Base-by-base conservation (phyloP, 2,888 invertebrate species). In the Agrotis puta region DNA sequence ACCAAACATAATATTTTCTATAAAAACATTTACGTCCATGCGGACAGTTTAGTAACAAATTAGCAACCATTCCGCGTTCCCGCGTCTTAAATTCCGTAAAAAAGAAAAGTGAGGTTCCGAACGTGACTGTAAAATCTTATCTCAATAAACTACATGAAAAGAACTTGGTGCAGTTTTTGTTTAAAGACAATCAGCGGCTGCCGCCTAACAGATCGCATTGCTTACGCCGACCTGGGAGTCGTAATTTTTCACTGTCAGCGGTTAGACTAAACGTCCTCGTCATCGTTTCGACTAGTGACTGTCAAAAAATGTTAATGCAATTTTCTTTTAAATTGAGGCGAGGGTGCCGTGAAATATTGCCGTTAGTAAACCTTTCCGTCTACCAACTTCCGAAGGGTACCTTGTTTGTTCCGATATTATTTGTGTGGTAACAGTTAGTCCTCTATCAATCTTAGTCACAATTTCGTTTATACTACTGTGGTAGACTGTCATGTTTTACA, bases 241-340 rank as follows among this genome's bases (percentile, higher is more conserved):
- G 92, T 93, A 92, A 95, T 95, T 94, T 95, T 95, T 95, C 95
- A 94, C 94, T 95, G 95, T 95, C 95, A 93, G 90, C 91, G 88
- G 87, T 87, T 88, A 90, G 90, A 91, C 93, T 92, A 93, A 94
- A 94, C 92, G 91, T 91, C 92, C 91, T 91, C 92, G 94, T 95
- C 95, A 95, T 94, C 92, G 89, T 88, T 88, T 90, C 91, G 88
- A 91, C 93, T 93, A 91, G 94, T 94, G 93, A 94, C 94, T 94
- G 92, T 94, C 93, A 92, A 93, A 94, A 94, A 93, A 92, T 92
- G 91, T 90, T 93, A 92, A 94, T 94, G 92, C 92, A 93, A 94
- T 94, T 93, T 93, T 92, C 87, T 88, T 84, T 82, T 90, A 89
- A 89, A 88, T 77, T 79, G 85, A 90, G 92, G 91, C 79, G 85